A percentile compares a stretch with the other conserved stretches of the same genome.
Conservation (phyloP, 2,113 vertebrate genomes). For the Sterna hirundo region DNA sequence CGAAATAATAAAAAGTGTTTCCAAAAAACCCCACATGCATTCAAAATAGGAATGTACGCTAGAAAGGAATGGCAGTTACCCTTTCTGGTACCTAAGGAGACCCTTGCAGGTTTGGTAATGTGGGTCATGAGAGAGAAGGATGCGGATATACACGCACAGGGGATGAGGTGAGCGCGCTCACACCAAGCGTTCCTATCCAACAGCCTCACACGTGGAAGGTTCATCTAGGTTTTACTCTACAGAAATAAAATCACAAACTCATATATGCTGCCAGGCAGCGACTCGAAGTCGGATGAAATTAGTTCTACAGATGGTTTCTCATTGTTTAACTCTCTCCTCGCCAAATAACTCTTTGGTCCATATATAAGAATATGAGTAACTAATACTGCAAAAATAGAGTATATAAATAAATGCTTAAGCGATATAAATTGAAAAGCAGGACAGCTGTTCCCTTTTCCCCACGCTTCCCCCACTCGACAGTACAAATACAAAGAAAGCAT, state of each 20-base stretch:
- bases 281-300: neutral
- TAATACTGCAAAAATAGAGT: neutral
- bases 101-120: neutral
- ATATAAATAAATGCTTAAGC: neutral
- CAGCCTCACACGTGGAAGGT: neutral
- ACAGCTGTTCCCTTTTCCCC: neutral
- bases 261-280: neutral
- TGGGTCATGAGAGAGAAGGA: neutral
- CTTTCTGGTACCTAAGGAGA: neutral
- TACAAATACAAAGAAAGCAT: neutral
- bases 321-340: neutral
- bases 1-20: neutral
- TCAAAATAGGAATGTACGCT: neutral
- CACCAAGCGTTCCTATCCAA: neutral
- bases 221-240: neutral
- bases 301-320: neutral
- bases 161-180: neutral
- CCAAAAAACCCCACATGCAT: neutral
- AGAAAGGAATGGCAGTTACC: neutral
- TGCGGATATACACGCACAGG: fast-evolving
- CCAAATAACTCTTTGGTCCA: neutral
- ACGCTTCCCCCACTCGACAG: neutral
- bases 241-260: neutral
- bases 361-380: neutral
- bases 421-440: neutral